These are phyloP conservation scores for Morelia viridis DNA, from an alignment of 2,797 vertebrate genomes.

Conservation along the genomic window DNA sequence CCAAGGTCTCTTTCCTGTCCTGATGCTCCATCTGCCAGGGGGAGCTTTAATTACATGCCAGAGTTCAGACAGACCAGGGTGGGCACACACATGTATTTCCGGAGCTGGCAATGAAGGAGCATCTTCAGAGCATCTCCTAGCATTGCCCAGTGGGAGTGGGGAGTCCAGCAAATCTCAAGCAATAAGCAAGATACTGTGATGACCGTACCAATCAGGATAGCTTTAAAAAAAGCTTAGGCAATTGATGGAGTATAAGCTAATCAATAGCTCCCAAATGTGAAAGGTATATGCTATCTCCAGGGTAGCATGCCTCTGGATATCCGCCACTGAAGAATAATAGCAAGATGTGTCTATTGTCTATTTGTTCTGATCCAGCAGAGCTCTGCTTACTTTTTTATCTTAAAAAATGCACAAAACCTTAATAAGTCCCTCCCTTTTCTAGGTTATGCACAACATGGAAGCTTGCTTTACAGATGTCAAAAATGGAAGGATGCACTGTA, in stretches of 20 bases:
- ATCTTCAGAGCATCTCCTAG: not conserved
- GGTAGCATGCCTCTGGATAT: not conserved
- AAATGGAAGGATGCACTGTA: not conserved
- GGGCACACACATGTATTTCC: conserved; percentile 46
- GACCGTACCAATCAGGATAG: not conserved
- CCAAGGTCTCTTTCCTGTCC: conserved; percentile 57
- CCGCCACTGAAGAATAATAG: not conserved
- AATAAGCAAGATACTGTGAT: not conserved
- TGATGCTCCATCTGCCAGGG: conserved; percentile 58
- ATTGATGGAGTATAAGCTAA: not conserved
- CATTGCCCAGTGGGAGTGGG: not conserved
- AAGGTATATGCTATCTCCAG: not conserved
- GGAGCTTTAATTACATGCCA: conserved; percentile 59
- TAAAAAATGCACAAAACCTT: not conserved
- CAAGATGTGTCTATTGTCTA: not conserved
- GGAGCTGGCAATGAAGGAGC: conserved; percentile 49
- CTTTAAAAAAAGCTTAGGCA: not conserved
- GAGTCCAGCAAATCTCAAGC: not conserved
- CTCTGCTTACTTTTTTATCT: not conserved
- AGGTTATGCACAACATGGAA: not conserved
- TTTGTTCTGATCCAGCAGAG: not conserved
- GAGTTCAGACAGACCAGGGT: conserved; percentile 54
- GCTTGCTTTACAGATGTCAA: not conserved
- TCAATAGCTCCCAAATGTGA: not conserved
- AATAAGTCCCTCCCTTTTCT: not conserved